A percentile compares a stretch with the other conserved stretches of the same genome.
phyloP scores from a whole-genome alignment of 2,888 invertebrate genomes.

The Schizaphis graminum region DNA sequence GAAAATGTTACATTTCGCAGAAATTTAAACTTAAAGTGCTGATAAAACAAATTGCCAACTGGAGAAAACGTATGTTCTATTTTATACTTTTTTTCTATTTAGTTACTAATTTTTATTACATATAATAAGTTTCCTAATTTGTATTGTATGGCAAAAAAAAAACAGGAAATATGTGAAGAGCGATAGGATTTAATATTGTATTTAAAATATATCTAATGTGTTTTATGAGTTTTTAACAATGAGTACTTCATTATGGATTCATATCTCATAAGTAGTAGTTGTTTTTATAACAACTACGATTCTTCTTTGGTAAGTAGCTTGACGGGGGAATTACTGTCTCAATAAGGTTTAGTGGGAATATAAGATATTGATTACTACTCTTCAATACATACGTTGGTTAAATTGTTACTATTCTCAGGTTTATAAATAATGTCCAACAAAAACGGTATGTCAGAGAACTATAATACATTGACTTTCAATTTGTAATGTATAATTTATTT shows the following conservation, averaged over 20 bases:
- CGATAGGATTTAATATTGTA: background rate
- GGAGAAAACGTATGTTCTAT: no score
- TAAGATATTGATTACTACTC: background rate
- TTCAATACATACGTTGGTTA: background rate
- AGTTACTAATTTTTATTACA: no score
- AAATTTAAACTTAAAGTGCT: no score
- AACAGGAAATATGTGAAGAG: background rate
- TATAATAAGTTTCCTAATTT: no score
- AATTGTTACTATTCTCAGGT: background rate
- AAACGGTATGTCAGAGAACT: constrained; percentile 26
- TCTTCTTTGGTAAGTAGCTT: constrained; percentile 17
- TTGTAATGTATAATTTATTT: background rate
- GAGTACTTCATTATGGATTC: background rate
- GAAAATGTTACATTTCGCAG: no score
- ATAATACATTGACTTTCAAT: background rate
- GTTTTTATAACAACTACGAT: background rate
- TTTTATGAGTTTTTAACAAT: background rate
- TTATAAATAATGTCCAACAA: constrained; percentile 12
- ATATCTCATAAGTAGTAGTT: background rate
- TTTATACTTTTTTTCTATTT: no score
- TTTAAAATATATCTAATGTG: background rate
- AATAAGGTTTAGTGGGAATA: constrained; percentile 25
- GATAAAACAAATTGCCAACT: no score
- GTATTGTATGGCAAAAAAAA: no score
- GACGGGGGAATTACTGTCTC: background rate